Evolutionary conservation across 2,888 invertebrate species (phyloP).

Genomic region (Spodoptera littoralis): DNA sequence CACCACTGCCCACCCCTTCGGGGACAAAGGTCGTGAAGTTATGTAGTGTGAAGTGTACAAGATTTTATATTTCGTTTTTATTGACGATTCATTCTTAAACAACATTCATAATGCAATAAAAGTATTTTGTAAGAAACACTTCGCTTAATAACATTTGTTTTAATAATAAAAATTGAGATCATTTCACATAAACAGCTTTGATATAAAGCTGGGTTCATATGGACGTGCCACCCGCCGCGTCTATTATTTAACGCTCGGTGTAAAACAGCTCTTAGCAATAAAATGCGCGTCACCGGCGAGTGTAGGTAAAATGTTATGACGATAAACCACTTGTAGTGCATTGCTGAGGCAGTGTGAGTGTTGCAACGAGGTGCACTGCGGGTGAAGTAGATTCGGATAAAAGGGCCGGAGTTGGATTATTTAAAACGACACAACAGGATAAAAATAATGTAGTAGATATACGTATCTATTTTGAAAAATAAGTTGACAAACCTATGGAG

Average conservation of each 20-base stretch:
- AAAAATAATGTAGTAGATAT: too few species aligned
- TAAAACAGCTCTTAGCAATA: conserved; percentile 45
- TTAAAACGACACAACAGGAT: not conserved
- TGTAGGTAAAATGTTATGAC: conserved; percentile 74
- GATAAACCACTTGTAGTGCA: conserved; percentile 75
- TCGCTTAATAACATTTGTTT: too few species aligned
- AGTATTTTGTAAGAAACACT: too few species aligned
- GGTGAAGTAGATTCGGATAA: conserved; percentile 16
- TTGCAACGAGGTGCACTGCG: conserved; percentile 58
- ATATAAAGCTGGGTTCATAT: conserved; percentile 7
- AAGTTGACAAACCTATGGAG: too few species aligned
- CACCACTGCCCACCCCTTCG: too few species aligned
- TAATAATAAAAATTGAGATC: conserved; percentile 21
- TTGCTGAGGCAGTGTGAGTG: conserved; percentile 47
- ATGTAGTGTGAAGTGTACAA: too few species aligned
- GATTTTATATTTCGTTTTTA: too few species aligned
- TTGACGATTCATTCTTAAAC: not conserved
- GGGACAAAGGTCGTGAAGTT: too few species aligned
- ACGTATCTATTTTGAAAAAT: too few species aligned
- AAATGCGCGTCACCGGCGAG: conserved; percentile 61
- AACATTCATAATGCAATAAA: not conserved
- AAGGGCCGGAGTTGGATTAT: conserved; percentile 35
- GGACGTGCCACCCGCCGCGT: conserved; percentile 33
- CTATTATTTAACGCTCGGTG: conserved; percentile 27
- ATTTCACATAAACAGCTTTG: conserved; percentile 28